phyloP scores from a whole-genome alignment of 2,113 vertebrate species.

The Isurus oxyrinchus region DNA sequence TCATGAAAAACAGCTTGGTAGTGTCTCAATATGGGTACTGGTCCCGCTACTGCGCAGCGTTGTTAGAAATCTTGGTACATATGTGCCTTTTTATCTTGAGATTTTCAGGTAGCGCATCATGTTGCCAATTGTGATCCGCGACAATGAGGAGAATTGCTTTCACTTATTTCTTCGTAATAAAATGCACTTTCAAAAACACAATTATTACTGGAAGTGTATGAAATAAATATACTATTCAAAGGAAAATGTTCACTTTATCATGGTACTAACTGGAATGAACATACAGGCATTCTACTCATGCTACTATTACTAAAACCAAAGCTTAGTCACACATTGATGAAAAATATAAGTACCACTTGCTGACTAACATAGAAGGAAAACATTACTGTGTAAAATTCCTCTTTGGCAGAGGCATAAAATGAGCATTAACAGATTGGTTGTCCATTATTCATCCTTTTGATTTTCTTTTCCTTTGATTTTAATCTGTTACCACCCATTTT shows the following conservation, averaged over 20 bases:
- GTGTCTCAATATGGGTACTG: background rate
- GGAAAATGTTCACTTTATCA: background rate
- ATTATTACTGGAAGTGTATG: background rate
- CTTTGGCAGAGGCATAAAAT: background rate
- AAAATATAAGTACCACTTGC: background rate
- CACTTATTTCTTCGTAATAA: background rate
- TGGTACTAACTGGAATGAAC: background rate
- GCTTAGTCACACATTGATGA: background rate
- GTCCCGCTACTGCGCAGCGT: background rate
- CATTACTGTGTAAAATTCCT: background rate
- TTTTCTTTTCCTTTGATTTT: background rate
- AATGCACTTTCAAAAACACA: background rate
- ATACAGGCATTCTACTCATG: background rate
- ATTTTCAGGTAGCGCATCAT: background rate
- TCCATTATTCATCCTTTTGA: background rate
- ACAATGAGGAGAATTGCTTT: background rate
- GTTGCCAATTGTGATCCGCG: background rate
- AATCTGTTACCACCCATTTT: background rate
- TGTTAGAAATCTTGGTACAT: background rate
- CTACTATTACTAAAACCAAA: background rate
- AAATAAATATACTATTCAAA: slow-evolving; percentile 25
- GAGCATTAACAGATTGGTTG: background rate
- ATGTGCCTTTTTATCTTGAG: background rate
- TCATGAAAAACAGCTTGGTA: background rate
- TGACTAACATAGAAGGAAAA: background rate